Base-by-base conservation (phyloP, 2,113 vertebrate species). In the Cynocephalus volans region DNA sequence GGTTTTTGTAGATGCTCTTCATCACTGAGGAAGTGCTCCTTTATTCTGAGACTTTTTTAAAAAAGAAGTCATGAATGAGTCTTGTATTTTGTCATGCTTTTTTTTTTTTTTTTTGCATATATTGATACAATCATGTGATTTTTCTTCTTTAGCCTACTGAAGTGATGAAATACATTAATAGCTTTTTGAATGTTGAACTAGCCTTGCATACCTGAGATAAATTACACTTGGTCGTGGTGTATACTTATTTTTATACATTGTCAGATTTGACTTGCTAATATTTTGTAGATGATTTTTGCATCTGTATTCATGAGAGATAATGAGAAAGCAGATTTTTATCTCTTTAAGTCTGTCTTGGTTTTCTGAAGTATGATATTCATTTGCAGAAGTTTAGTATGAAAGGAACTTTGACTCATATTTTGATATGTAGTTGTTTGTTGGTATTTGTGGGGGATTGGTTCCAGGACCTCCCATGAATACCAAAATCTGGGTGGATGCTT, bases 361-460 rank as follows among this genome's bases (percentile, higher is more conserved):
- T 84, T 84, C 41, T 89, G n/a, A 94, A 90, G 45, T 97, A 14
- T 41, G 41, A 41, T 72, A 31, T 24, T 92, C 9, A 70, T 65
- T 31, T 90, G 65, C 69, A 24, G 41, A 90, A 60, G 56, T 82
- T 82, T 58, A 75, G 41, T 6, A 10, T 89, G 56, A 58, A 92
- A 94, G 52, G 31, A 24, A 62, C 60, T 70, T 76, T 50, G 48
- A 21, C 64, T 90, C 58, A 6, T 75, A 48, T 60, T 81, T 73
- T 93, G 72, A 58, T 60, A 5, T 26, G 4, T 41, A 41, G 41
- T 41, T 41, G 41, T 41, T 4, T 41, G 41, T 41, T 41, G 41
- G 41, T 41, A 41, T 41, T 41, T 41, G 41, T 41, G 41, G 41
- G 41, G 41, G 41, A 41, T 41, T 41, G 41, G 41, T 41, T 41